Percentiles rank a stretch among this genome's conserved stretches.
These are phyloP conservation scores for Periphyllus acericola DNA, from an alignment of 2,888 invertebrate genomes.

Conservation along the genomic window DNA sequence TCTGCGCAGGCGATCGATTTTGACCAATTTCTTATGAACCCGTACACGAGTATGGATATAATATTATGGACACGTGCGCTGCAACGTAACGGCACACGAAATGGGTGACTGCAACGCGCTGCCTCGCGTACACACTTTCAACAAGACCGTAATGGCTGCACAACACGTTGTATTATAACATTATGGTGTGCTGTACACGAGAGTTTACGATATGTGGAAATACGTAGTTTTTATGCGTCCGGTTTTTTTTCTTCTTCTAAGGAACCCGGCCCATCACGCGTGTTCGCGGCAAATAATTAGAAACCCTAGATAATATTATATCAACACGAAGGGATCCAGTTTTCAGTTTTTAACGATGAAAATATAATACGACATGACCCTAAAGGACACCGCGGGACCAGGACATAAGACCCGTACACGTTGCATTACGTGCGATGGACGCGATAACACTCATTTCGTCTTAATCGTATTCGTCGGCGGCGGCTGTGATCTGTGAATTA, in stretches of 20 bases:
- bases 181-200: neutral
- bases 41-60: too few relatives aligned
- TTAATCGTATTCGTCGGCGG: too few relatives aligned
- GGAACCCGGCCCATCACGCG: neutral
- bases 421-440: neutral
- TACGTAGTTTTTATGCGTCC: neutral
- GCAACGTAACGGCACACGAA: too few relatives aligned
- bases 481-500: too few relatives aligned
- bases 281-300: neutral
- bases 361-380: neutral
- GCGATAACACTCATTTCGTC: neutral
- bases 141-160: too few relatives aligned
- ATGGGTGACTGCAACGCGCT: too few relatives aligned
- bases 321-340: neutral
- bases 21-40: too few relatives aligned
- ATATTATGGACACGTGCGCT: too few relatives aligned
- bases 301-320: neutral
- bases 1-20: neutral
- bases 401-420: neutral
- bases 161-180: neutral
- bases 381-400: neutral
- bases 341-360: neutral
- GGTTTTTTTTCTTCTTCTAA: neutral
- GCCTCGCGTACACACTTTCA: too few relatives aligned
- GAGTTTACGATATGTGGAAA: neutral